phyloP scores from a whole-genome alignment of 2,888 invertebrate species.

The Schizaphis graminum region DNA sequence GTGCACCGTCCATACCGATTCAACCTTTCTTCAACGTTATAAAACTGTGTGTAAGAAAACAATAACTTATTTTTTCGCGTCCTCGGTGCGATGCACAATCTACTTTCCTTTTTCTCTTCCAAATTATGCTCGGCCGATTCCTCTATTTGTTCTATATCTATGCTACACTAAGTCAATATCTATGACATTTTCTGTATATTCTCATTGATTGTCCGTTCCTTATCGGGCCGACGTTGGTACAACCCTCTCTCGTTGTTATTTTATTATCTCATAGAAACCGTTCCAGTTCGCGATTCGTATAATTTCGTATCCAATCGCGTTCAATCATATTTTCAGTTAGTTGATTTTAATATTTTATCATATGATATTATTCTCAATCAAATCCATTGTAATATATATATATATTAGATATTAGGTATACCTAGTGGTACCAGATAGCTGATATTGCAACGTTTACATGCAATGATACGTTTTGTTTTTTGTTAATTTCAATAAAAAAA shows the following conservation, averaged over 20 bases:
- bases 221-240: neutral
- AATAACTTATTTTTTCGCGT: neutral
- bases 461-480: neutral
- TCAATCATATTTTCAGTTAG: neutral
- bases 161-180: neutral
- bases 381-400: neutral
- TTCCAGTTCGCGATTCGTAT: neutral
- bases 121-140: neutral
- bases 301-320: neutral
- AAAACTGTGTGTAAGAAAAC: neutral
- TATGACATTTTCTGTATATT: neutral
- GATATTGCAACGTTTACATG: neutral
- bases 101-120: neutral
- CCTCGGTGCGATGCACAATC: neutral
- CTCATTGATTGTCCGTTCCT: neutral
- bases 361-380: neutral
- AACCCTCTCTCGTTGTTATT: neutral
- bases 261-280: neutral
- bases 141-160: neutral
- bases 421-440: neutral
- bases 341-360: neutral
- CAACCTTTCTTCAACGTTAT: neutral
- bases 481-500: neutral
- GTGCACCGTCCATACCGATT: neutral
- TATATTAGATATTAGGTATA: neutral